These are phyloP conservation scores for Zygogramma bicolorata DNA, from an alignment of 2,888 invertebrate genomes.

Conservation along the genomic window DNA sequence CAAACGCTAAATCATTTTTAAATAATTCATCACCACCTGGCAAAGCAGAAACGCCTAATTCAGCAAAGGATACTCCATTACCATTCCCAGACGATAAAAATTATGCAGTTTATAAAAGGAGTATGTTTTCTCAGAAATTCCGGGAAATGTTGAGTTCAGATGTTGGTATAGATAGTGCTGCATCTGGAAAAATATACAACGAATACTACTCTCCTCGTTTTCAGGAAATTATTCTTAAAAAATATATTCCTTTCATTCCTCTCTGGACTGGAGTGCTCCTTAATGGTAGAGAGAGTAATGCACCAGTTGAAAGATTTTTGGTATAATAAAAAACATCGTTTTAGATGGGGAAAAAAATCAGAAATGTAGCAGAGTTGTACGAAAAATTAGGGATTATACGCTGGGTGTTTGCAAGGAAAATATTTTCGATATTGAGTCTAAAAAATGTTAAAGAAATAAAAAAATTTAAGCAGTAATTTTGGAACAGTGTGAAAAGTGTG, in stretches of 20 bases:
- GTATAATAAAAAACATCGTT: slow-evolving; percentile 4
- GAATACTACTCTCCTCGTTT: not conserved
- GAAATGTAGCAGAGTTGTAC: not conserved
- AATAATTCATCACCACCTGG: too few species aligned
- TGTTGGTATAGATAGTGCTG: not conserved
- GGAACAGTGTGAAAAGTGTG: not conserved
- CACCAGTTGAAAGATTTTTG: slow-evolving; percentile 8
- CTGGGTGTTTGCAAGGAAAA: not conserved
- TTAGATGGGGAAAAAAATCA: not conserved
- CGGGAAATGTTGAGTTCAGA: not conserved
- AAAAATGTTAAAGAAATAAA: not conserved
- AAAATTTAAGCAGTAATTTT: not conserved
- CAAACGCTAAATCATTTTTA: not conserved
- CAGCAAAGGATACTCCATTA: not conserved
- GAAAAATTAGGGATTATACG: not conserved
- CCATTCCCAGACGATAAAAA: not conserved
- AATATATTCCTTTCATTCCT: slow-evolving; percentile 1
- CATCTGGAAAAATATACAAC: not conserved
- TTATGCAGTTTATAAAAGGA: not conserved
- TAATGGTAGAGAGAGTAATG: not conserved
- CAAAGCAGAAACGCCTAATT: not conserved
- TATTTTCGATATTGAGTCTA: not conserved
- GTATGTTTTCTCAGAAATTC: not conserved
- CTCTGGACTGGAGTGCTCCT: slow-evolving; percentile 12
- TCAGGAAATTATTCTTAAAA: not conserved